A percentile compares a stretch with the other conserved stretches of the same genome.
Evolutionary conservation across 2,797 vertebrate species (phyloP).

Genomic region (Cuniculus paca): DNA sequence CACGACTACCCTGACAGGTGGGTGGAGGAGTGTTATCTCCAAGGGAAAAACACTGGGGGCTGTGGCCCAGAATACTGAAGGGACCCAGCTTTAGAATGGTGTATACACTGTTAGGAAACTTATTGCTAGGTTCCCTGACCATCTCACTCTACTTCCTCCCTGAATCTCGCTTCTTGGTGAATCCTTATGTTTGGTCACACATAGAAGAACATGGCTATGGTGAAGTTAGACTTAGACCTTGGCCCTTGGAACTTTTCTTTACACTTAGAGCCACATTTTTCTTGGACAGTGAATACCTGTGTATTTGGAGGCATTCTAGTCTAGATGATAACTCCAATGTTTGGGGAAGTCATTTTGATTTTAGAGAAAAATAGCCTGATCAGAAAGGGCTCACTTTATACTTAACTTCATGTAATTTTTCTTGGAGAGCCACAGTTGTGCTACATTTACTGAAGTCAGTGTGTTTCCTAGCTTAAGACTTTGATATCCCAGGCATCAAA

Average conservation of each 20-base stretch:
- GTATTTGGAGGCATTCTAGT: neutral
- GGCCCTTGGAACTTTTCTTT: neutral
- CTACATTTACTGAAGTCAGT: neutral
- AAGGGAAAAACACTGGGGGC: slow-evolving; percentile 76
- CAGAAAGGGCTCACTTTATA: slow-evolving; percentile 1
- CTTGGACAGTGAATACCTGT: neutral
- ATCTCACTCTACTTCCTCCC: neutral
- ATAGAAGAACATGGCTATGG: neutral
- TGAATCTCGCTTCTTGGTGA: neutral
- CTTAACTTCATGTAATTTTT: neutral
- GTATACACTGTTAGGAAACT: neutral
- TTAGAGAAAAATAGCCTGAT: neutral
- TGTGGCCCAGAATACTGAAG: slow-evolving; percentile 75
- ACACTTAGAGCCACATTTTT: slow-evolving; percentile 3
- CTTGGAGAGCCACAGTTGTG: neutral
- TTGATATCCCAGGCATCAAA: neutral
- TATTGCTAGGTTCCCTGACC: neutral
- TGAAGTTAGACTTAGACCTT: neutral
- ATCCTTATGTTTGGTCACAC: neutral
- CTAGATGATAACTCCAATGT: slow-evolving; percentile 16
- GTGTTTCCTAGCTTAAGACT: neutral
- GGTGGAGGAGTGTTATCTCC: slow-evolving; percentile 81
- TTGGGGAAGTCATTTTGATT: slow-evolving; percentile 39
- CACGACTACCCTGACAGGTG: slow-evolving; percentile 80
- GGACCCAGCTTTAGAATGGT: slow-evolving; percentile 66